A percentile compares a stretch with the other conserved stretches of the same genome.
phyloP scores from a whole-genome alignment of 23 tunicate species.

The Styela plicata region DNA sequence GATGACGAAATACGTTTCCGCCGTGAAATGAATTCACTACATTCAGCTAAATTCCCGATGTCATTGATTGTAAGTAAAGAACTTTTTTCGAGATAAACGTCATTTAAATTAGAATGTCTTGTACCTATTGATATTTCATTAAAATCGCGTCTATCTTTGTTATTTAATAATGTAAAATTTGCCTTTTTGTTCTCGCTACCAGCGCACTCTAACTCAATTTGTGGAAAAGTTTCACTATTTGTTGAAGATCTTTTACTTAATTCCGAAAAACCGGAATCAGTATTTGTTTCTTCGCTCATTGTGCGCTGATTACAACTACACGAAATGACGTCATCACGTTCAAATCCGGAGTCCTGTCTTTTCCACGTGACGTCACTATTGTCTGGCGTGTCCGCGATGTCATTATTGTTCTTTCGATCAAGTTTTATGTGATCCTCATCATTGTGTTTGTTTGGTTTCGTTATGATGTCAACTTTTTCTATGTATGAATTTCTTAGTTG shows the following conservation, averaged over 20 bases:
- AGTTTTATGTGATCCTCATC: background rate
- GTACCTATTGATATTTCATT: too few species aligned
- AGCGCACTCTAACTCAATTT: background rate
- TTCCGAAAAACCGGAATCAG: background rate
- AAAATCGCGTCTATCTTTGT: too few species aligned
- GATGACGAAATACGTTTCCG: background rate
- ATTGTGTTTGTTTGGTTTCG: background rate
- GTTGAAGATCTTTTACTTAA: background rate
- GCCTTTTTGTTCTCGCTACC: background rate
- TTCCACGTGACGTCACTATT: background rate
- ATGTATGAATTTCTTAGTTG: background rate
- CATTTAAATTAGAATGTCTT: background rate
- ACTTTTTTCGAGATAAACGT: background rate
- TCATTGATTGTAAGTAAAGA: background rate
- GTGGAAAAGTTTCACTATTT: background rate
- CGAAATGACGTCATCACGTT: background rate
- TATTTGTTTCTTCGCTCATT: background rate
- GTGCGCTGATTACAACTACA: background rate
- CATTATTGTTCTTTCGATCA: background rate
- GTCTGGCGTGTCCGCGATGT: background rate
- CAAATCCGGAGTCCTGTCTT: background rate
- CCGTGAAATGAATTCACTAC: background rate
- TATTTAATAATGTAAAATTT: too few species aligned
- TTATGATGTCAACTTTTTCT: background rate
- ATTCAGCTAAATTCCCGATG: background rate